Evolutionary conservation across 2,888 invertebrate species (phyloP).

Genomic region (Dysmachus trigonus): DNA sequence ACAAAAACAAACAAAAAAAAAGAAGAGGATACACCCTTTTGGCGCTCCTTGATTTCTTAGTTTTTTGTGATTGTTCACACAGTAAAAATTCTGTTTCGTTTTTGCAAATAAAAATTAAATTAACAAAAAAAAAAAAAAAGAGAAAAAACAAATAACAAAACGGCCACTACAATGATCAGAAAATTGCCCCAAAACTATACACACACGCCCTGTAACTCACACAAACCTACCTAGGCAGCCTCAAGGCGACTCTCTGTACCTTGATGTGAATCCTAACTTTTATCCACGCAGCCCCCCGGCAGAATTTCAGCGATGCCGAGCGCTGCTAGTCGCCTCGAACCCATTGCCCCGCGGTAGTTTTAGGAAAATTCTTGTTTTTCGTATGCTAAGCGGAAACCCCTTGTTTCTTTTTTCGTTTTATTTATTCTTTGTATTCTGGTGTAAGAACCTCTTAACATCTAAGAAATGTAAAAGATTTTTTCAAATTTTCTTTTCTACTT

Average conservation of each 20-base stretch:
- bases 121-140: not conserved
- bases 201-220: not conserved
- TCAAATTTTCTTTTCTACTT: conserved; percentile 8
- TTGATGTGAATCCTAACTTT: not conserved
- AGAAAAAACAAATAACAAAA: not conserved
- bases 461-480: conserved; percentile 21
- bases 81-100: not conserved
- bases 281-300: not conserved
- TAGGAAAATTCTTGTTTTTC: not conserved
- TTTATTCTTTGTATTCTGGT: conserved; percentile 31
- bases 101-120: not conserved
- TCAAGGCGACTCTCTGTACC: not conserved
- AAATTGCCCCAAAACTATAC: not conserved
- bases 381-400: not conserved
- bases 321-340: not conserved
- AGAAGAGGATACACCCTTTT: conserved; percentile 1
- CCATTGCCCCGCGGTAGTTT: not conserved
- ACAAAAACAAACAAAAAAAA: not conserved
- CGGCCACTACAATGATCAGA: not conserved
- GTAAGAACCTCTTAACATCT: conserved; percentile 22
- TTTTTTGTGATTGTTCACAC: not conserved
- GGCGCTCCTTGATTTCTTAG: conserved; percentile 1
- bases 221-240: not conserved
- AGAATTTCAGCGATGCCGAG: not conserved
- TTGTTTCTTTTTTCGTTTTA: conserved; percentile 3